Evolutionary conservation across 2,113 vertebrate species (phyloP), one percentile per base, ranked within the genome.

Genomic region (Progne subis): DNA sequence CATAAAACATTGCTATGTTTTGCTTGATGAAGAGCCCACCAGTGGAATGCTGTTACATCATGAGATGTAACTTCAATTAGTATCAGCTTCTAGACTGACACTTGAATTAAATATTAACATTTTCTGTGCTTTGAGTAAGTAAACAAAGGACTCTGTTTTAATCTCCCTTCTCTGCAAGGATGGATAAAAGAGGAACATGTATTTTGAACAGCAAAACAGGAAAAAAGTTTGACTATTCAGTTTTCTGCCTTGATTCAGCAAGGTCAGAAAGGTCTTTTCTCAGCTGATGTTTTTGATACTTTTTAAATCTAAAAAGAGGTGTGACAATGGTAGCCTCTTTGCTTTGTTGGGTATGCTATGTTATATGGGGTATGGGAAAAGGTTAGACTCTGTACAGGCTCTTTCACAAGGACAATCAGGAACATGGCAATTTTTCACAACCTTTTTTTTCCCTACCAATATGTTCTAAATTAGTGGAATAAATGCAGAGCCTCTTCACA

Each of bases 81-180:
- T 69, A 95, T 80, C 61, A 90, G 43, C 75, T 87, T 87, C 61
- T 92, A 82, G 72, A 95, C 83, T 87, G 93, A 94, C 93, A 71
- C 41, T 88, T 78, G 34, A 94, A 89, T 94, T 97, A 95, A 96
- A 95, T 97, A 85, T 95, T 96, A 96, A 82, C 86, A 95, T 95
- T 89, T 96, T 76, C 74, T 94, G 0, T 92, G 67, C 81, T 87
- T 82, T 84, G 60, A 64, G 56, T 94, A 92, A 87, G 89, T 94
- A 96, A 95, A 96, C 74, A 92, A 71, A 91, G 21, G 16, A 53
- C 57, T 83, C 32, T 31, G 76, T 69, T 94, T 95, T 82, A 82
- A 61, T 92, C 53, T 64, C 26, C 5, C 17, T 37, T 84, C 34
- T 86, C 37, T 79, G 24, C 43, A 92, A 68, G 25, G 52, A 56